Percentiles rank a stretch among this genome's conserved stretches.
Conservation (phyloP, 2,797 vertebrate species). For the Momotus momota region DNA sequence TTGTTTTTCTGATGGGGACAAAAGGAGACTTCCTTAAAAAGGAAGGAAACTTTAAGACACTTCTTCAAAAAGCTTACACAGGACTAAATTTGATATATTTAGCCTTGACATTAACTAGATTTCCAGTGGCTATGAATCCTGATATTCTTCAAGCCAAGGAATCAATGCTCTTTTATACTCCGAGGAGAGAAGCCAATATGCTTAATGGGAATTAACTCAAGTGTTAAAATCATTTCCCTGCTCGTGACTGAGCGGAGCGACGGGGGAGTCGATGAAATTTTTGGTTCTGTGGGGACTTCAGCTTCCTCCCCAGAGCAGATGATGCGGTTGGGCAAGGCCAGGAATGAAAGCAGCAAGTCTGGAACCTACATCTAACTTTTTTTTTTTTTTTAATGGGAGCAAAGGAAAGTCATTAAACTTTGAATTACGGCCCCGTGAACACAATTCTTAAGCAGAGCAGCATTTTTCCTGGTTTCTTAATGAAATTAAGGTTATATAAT, state of each 20-base stretch:
- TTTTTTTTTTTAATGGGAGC: too few species aligned
- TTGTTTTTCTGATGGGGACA: neutral
- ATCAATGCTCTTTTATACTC: neutral
- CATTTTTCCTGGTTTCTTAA: too few species aligned
- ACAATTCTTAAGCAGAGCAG: too few species aligned
- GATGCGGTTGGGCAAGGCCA: too few species aligned
- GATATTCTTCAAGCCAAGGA: neutral
- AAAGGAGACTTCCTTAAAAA: neutral
- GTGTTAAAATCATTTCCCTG: neutral
- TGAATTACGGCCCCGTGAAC: too few species aligned
- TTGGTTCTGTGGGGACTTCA: neutral
- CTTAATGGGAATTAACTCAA: neutral
- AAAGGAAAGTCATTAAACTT: too few species aligned
- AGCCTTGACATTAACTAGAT: neutral
- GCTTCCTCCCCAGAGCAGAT: too few species aligned
- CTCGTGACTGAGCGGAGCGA: fast-evolving
- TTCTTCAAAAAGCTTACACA: neutral
- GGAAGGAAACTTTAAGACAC: neutral
- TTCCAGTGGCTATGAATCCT: neutral
- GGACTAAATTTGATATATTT: neutral
- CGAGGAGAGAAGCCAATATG: neutral
- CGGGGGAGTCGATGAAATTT: fast-evolving
- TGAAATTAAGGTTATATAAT: too few species aligned
- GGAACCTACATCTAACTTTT: too few species aligned
- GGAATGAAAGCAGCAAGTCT: too few species aligned